Percentiles rank a stretch among this genome's conserved stretches.
phyloP scores from a whole-genome alignment of 1,140 invertebrate species.

The Ooceraea biroi region DNA sequence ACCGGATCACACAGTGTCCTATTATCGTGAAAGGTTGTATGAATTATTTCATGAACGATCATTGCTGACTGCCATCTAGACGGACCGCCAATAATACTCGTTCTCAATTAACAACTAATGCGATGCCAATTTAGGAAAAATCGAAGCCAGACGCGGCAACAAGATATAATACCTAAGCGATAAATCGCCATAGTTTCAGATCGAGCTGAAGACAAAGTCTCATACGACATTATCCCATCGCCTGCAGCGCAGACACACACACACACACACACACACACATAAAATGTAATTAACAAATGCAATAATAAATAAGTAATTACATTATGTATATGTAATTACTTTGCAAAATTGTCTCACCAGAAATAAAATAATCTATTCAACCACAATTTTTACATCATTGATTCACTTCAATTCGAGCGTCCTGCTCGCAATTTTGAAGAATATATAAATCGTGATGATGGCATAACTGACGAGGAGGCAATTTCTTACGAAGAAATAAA shows the following conservation, averaged over 20 bases:
- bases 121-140: conserved; percentile 60
- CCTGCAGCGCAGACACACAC: neutral
- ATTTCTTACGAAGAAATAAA: neutral
- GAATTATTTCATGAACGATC: conserved; percentile 59
- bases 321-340: no score
- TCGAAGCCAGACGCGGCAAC: conserved; percentile 60
- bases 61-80: conserved; percentile 60
- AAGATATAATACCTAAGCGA: conserved; percentile 34
- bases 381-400: no score
- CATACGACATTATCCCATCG: neutral
- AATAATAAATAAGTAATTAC: no score
- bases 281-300: no score
- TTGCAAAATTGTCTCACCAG: no score
- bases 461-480: no score
- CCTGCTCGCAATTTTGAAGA: no score
- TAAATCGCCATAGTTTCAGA: conserved; percentile 50
- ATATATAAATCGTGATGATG: no score
- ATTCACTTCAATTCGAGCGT: no score
- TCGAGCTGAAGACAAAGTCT: neutral
- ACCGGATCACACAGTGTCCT: conserved; percentile 23
- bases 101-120: conserved; percentile 56
- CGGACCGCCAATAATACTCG: conserved; percentile 55
- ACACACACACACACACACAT: neutral
- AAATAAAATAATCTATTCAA: no score
- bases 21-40: conserved; percentile 59